phyloP scores from a whole-genome alignment of 2,888 invertebrate species.

The Trimorus sp. region DNA sequence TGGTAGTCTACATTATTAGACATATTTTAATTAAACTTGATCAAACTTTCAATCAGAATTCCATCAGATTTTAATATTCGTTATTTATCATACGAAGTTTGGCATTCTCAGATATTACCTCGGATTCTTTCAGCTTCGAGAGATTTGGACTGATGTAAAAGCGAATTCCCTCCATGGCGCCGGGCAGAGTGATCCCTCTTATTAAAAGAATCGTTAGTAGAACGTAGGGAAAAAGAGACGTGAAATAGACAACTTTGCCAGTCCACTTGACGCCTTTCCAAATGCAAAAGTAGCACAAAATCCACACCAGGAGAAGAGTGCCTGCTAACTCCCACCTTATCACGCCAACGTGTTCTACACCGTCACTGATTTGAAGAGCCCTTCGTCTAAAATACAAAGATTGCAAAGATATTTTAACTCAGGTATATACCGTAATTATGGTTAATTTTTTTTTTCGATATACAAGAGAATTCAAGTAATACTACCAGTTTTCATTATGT shows the following conservation, averaged over 20 bases:
- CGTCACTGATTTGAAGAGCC: constrained; percentile 94
- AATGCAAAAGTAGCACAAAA: constrained; percentile 98
- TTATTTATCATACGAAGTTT: no score
- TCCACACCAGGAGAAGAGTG: constrained; percentile 95
- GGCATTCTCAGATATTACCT: constrained; percentile 83
- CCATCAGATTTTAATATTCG: no score
- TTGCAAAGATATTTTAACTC: no score
- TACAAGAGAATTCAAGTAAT: no score
- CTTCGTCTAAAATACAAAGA: constrained; percentile 90
- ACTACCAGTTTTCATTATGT: no score
- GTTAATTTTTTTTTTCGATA: no score
- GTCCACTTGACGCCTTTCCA: constrained; percentile 99
- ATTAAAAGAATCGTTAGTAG: constrained; percentile 92
- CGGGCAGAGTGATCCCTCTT: constrained; percentile 95
- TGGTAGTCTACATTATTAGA: no score
- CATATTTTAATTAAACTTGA: neutral
- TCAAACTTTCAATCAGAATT: no score
- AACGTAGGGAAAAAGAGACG: constrained; percentile 96
- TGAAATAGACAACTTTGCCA: constrained; percentile 99
- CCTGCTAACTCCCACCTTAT: constrained; percentile 97
- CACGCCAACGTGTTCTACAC: constrained; percentile 94
- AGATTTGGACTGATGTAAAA: constrained; percentile 97
- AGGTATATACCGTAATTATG: no score
- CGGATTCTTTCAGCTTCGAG: constrained; percentile 92
- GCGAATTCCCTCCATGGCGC: constrained; percentile 94